Percentiles rank a stretch among this genome's conserved stretches.
Conservation (phyloP, 2,113 vertebrate genomes). For the Anarhynchus alexandrinus region DNA sequence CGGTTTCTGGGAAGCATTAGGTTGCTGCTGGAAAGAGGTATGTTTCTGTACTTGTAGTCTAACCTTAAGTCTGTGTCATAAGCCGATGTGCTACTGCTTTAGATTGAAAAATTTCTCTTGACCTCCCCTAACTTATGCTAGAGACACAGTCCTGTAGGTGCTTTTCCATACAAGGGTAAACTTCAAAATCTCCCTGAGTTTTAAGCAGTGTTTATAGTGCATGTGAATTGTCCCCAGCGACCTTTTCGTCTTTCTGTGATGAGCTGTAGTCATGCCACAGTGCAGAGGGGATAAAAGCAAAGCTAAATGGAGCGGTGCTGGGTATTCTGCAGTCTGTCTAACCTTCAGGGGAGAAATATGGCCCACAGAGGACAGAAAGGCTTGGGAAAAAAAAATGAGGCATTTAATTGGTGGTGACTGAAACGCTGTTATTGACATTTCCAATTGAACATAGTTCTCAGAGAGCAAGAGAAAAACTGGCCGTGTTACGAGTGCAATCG, state of each 20-base stretch:
- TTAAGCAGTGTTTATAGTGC: neutral
- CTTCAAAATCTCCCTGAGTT: neutral
- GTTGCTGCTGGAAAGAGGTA: neutral
- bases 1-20: neutral
- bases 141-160: neutral
- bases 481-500: conserved; percentile 96
- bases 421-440: neutral
- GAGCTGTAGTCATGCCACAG: neutral
- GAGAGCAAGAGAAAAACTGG: conserved; percentile 98
- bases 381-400: neutral
- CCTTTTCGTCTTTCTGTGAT: neutral
- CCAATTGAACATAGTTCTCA: conserved; percentile 72
- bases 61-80: neutral
- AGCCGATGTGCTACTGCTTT: neutral
- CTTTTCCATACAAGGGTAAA: neutral
- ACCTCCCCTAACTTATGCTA: neutral
- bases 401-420: neutral
- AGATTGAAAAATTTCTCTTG: neutral
- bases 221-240: neutral
- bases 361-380: neutral
- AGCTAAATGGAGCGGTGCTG: neutral
- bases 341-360: neutral
- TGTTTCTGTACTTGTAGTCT: neutral
- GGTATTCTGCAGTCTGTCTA: neutral
- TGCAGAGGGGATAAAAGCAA: neutral